phyloP scores from a whole-genome alignment of 2,797 vertebrate species.

The Sciurus carolinensis region DNA sequence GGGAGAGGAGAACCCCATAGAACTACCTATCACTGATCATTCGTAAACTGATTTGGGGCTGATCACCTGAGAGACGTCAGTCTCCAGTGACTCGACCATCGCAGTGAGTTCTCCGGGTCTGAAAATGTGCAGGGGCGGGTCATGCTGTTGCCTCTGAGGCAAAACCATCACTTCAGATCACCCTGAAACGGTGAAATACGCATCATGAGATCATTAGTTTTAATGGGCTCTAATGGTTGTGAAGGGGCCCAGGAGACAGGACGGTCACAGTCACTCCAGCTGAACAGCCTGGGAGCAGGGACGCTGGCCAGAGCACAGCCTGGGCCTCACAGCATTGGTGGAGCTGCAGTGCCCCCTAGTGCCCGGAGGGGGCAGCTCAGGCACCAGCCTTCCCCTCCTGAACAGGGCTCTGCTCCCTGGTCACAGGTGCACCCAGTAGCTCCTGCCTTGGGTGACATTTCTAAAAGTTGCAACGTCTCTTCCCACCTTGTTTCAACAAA shows the following conservation, averaged over 20 bases:
- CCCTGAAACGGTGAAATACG: background rate
- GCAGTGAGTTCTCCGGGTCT: background rate
- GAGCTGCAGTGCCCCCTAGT: conserved; percentile 88
- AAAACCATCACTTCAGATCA: background rate
- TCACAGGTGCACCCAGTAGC: rapidly evolving
- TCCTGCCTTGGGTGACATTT: background rate
- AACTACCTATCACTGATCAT: background rate
- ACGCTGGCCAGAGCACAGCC: too few species aligned
- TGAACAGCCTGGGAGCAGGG: background rate
- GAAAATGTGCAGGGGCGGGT: rapidly evolving
- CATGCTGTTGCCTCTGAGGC: rapidly evolving
- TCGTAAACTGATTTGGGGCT: background rate
- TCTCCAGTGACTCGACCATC: rapidly evolving
- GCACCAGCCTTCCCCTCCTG: background rate
- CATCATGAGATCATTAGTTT: too few species aligned
- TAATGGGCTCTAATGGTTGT: background rate
- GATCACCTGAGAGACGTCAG: rapidly evolving
- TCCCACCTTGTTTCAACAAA: background rate
- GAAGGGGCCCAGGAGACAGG: background rate
- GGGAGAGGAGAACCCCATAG: rapidly evolving
- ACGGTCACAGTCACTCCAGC: background rate
- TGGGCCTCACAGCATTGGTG: background rate
- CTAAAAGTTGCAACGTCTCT: too few species aligned
- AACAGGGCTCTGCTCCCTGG: rapidly evolving
- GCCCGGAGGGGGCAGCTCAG: rapidly evolving